Conservation (phyloP, 1,140 invertebrate genomes). For the Drosophila quadrilineata region DNA sequence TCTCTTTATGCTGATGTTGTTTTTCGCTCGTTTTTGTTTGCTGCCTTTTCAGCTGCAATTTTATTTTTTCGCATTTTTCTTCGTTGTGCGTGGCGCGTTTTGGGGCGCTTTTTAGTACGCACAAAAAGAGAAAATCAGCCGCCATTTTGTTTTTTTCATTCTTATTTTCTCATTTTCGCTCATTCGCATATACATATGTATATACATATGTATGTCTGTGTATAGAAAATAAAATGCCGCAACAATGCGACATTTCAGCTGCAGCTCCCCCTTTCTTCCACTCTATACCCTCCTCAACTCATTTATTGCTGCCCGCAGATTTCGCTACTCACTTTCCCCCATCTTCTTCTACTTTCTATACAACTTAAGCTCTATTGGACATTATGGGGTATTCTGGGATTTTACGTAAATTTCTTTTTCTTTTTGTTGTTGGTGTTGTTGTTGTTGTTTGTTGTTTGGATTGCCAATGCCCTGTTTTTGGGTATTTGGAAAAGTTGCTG, state of each 20-base stretch:
- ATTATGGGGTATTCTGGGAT: conserved; percentile 69
- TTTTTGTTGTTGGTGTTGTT: conserved; percentile 30
- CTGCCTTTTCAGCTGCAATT: conserved; percentile 53
- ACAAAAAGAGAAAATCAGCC: conserved; percentile 72
- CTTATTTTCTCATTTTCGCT: conserved; percentile 74
- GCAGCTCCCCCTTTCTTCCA: too few species aligned
- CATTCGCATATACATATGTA: conserved; percentile 71
- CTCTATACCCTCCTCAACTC: too few species aligned
- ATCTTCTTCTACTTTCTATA: too few species aligned
- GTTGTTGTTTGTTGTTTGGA: not conserved
- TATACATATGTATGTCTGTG: too few species aligned
- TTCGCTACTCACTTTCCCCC: conserved; percentile 3
- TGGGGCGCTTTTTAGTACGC: conserved; percentile 75
- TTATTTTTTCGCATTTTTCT: conserved; percentile 77
- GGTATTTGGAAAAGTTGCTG: conserved; percentile 63
- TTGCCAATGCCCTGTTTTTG: conserved; percentile 34
- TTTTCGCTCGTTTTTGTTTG: conserved; percentile 34
- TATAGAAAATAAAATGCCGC: conserved; percentile 80
- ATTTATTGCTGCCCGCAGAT: conserved; percentile 20
- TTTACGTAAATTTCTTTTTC: conserved; percentile 37
- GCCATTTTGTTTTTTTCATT: conserved; percentile 79
- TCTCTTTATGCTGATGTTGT: conserved; percentile 22
- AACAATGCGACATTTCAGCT: conserved; percentile 50
- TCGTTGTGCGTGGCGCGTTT: conserved; percentile 38
- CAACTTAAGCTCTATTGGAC: conserved; percentile 75